These are phyloP conservation scores for Drosophila ogumai DNA, from an alignment of 1,140 invertebrate genomes.

Conservation along the genomic window DNA sequence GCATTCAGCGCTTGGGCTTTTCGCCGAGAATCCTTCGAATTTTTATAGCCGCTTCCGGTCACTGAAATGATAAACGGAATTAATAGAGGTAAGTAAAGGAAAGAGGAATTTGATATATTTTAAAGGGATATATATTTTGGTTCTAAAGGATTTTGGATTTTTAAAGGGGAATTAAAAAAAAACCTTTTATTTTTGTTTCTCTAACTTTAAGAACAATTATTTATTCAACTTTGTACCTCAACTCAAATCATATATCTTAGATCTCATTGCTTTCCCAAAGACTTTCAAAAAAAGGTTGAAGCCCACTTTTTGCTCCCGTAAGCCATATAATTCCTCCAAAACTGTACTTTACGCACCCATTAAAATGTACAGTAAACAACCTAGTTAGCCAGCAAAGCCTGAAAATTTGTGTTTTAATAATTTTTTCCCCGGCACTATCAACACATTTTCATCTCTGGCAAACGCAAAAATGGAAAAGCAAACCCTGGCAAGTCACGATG, in stretches of 20 bases:
- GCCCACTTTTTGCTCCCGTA: neutral
- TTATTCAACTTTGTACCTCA: neutral
- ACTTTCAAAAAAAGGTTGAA: slow-evolving; percentile 2
- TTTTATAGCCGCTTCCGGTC: slow-evolving; percentile 20
- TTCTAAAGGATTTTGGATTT: neutral
- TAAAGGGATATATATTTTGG: neutral
- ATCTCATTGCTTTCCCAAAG: neutral
- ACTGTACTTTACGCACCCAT: slow-evolving; percentile 15
- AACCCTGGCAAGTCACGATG: slow-evolving; percentile 60
- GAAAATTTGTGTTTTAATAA: slow-evolving; percentile 11
- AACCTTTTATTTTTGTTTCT: neutral
- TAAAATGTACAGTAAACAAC: slow-evolving; percentile 20
- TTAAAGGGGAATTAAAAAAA: neutral
- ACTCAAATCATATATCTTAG: neutral
- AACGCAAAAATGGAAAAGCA: slow-evolving; percentile 15
- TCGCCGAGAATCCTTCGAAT: neutral
- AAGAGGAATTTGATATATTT: neutral
- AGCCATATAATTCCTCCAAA: slow-evolving; percentile 3
- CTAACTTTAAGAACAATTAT: neutral
- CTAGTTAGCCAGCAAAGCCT: slow-evolving; percentile 48
- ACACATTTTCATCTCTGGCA: slow-evolving; percentile 58
- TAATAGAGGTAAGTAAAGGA: neutral
- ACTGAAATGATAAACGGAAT: slow-evolving; percentile 49
- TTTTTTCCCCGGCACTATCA: slow-evolving; percentile 34
- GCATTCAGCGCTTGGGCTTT: slow-evolving; percentile 69